Evolutionary conservation across 2,888 invertebrate species (phyloP).

Genomic region (Kryphioiulus occultus): DNA sequence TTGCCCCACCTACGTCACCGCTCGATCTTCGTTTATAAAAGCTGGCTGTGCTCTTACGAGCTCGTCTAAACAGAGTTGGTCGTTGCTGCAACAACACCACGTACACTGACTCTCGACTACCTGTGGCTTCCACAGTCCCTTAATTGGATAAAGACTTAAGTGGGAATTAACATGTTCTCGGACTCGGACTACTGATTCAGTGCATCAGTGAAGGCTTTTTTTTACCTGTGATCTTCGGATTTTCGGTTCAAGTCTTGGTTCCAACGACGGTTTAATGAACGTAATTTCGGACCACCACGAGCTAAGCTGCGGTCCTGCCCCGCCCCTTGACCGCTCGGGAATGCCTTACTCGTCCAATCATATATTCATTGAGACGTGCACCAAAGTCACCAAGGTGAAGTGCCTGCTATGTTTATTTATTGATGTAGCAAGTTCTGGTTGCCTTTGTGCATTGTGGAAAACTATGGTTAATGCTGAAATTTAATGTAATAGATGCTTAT

Average conservation of each 20-base stretch:
- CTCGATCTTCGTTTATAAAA: neutral
- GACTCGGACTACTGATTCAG: no score
- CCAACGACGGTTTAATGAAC: slow-evolving; percentile 12
- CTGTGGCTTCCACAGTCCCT: neutral
- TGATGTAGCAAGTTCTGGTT: neutral
- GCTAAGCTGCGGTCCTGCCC: neutral
- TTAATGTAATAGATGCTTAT: neutral
- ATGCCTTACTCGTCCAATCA: slow-evolving; percentile 43
- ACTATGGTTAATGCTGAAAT: neutral
- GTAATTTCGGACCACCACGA: slow-evolving; percentile 39
- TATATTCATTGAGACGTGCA: slow-evolving; percentile 35
- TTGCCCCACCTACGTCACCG: neutral
- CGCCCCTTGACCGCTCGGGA: neutral
- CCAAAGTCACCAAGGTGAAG: slow-evolving; percentile 44
- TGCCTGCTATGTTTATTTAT: neutral
- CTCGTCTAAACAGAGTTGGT: neutral
- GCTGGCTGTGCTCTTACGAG: neutral
- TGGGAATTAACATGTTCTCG: neutral
- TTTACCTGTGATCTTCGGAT: neutral
- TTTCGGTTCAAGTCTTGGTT: neutral
- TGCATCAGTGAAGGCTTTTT: no score
- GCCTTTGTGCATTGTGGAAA: neutral
- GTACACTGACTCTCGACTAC: neutral
- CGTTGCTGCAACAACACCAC: neutral
- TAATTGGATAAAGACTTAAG: neutral